Evolutionary conservation across 2,888 invertebrate genomes (phyloP), one percentile per base, ranked within the genome.

Genomic region (Tenthredo mesomela): DNA sequence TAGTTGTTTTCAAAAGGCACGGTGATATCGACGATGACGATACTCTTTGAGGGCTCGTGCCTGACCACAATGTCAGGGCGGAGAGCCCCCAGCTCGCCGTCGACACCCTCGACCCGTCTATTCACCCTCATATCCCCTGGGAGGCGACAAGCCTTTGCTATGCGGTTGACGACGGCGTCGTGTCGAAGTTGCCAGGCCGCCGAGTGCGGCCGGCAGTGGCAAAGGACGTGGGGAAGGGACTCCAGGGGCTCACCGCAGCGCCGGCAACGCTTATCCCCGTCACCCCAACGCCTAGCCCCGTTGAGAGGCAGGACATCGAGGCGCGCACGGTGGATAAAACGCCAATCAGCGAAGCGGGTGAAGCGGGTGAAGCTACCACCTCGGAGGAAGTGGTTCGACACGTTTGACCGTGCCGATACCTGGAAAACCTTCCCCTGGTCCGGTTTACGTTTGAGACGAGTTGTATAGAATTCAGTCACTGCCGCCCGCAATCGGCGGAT

Each of bases 291-390:
- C 9, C 67, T 18, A 0, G 85, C 86, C 18, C 87, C 90, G 73
- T 89, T 91, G 0, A 91, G 88, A 0, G 92, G 92, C 0, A 92
- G 86, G 2, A 90, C 88, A 78, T 90, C 87, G n/a, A 91, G 89
- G 1, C 91, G 86, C 5, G 91, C 91, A 0, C 91, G 87, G 87
- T 92, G 92, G 21, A 93, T 88, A 84, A 93, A 93, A 5, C 92
- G 88, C 92, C 93, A 93, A 85, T 93, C 93, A 9, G 90, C 90
- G 86, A 92, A 93, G 6, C 91, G 82, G 40, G 89, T 90, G 85
- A 92, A 93, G 6, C 91, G 82, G 40, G 89, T 90, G 85, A 86
- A 89, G 6, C 82, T 80, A 0, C 90, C 90, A 0, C 77, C 80
- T 0, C 88, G 75, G 25, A 90, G 84, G 86, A 92, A 92, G 87